Evolutionary conservation across 2,797 vertebrate species (phyloP), one percentile per base, ranked within the genome.

Genomic region (Cryptoblepharus egeriae): DNA sequence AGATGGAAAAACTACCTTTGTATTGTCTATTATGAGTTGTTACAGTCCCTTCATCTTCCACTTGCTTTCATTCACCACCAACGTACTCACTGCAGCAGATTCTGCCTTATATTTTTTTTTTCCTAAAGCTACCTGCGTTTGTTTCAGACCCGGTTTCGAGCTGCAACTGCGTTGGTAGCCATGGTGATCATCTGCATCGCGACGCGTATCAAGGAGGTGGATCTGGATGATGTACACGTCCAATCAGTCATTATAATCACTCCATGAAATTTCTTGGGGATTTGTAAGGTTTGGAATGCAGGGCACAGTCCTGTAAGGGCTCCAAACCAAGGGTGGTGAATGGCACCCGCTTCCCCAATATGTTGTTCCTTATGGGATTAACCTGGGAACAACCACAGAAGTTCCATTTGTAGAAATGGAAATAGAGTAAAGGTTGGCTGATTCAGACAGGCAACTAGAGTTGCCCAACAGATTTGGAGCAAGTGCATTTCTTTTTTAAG

Each of bases 51-150:
- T 26, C 24, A 79, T 60, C 75, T 72, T 86, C 79, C 68, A 35
- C 4, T 64, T 85, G 75, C 30, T 28, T 60, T n/a, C 65, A 81
- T 86, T 82, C 79, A 82, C 81, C 79, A 80, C 35, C 71, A 67
- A 85, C 70, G 72, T 63, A 9, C 70, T 2, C 61, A 58, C 4
- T 2, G 18, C 58, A 5, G 58, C 28, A 63, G 35, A n/a, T 65
- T 58, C 72, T 45, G 18, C 22, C 35, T 67, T 80, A 49, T 28
- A 42, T 58, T 76, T 63, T 45, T 67, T 58, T 76, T 63, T 45
- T 67, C 52, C 18, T 60, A 60, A 39, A 58, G 18, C 55, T 30
- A 69, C 61, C 71, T 71, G 68, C 45, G 16, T 61, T 70, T 79
- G 52, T 39, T 37, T 68, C 37, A 24, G 65, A 32, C 65, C 37